Conservation (phyloP, 2,113 vertebrate species). For the Myotis lucifugus region DNA sequence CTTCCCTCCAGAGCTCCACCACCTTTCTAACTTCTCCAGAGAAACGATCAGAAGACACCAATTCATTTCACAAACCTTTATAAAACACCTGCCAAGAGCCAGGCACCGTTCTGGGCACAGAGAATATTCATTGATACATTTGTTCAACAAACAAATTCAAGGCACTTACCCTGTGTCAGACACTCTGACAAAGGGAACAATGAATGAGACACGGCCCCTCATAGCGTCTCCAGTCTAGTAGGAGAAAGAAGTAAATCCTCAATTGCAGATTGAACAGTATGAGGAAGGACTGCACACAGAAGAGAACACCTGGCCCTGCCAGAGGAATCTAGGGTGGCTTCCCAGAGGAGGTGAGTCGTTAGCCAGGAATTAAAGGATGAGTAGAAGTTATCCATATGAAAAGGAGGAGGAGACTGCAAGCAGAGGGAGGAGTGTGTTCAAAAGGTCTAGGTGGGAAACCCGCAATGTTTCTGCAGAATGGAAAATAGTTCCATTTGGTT, state of each 20-base stretch:
- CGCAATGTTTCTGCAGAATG: neutral
- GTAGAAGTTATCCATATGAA: neutral
- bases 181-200: neutral
- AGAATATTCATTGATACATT: neutral
- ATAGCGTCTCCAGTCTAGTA: neutral
- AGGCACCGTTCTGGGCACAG: neutral
- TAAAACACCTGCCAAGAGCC: accelerated
- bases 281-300: neutral
- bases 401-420: neutral
- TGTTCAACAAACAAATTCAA: neutral
- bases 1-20: neutral
- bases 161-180: neutral
- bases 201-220: neutral
- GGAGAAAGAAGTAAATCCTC: neutral
- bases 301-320: neutral
- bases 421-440: neutral
- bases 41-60: neutral
- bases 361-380: neutral
- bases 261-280: too few relatives aligned
- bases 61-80: neutral
- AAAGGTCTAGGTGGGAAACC: neutral
- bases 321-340: neutral
- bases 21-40: neutral
- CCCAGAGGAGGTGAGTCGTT: neutral
- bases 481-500: neutral